A percentile compares a stretch with the other conserved stretches of the same genome.
These are phyloP conservation scores for Lordiphosa fenestrarum DNA, from an alignment of 2,888 invertebrate species.

Conservation along the genomic window DNA sequence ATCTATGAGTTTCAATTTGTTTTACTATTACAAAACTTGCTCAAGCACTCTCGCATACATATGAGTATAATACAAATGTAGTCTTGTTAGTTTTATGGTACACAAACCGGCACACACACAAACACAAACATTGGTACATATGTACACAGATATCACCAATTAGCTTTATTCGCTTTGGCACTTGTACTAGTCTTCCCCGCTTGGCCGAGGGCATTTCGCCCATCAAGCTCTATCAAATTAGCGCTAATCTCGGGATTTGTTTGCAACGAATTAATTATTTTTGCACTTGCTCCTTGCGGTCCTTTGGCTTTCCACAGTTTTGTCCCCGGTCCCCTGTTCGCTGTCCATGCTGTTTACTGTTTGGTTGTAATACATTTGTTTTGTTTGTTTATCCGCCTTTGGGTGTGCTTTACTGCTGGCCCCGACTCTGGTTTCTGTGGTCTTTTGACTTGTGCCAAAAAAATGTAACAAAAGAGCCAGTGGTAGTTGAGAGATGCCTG, in stretches of 20 bases:
- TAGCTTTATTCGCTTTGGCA: constrained; percentile 15
- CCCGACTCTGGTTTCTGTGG: constrained; percentile 29
- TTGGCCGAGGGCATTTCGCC: constrained; percentile 24
- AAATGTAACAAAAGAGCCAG: constrained; percentile 16
- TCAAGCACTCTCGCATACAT: background rate
- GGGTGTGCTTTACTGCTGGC: constrained; percentile 12
- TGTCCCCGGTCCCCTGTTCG: constrained; percentile 13
- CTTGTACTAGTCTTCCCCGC: constrained; percentile 8
- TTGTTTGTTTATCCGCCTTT: constrained; percentile 20
- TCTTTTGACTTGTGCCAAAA: constrained; percentile 36
- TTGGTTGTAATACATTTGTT: constrained; percentile 15
- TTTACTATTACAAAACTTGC: too few relatives aligned
- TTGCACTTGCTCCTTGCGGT: constrained; percentile 41
- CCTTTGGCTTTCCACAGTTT: constrained; percentile 5
- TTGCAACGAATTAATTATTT: constrained; percentile 61
- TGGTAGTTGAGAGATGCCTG: background rate
- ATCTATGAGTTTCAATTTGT: too few relatives aligned
- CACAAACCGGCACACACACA: background rate
- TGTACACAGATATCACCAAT: constrained; percentile 17
- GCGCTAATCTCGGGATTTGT: constrained; percentile 53
- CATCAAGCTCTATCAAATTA: constrained; percentile 46
- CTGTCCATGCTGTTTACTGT: constrained; percentile 10
- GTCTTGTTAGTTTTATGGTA: constrained; percentile 1
- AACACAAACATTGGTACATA: background rate
- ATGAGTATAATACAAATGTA: constrained; percentile 1